A percentile compares a stretch with the other conserved stretches of the same genome.
Conservation (phyloP, 1,140 invertebrate species). For the Drosophila melanica region DNA sequence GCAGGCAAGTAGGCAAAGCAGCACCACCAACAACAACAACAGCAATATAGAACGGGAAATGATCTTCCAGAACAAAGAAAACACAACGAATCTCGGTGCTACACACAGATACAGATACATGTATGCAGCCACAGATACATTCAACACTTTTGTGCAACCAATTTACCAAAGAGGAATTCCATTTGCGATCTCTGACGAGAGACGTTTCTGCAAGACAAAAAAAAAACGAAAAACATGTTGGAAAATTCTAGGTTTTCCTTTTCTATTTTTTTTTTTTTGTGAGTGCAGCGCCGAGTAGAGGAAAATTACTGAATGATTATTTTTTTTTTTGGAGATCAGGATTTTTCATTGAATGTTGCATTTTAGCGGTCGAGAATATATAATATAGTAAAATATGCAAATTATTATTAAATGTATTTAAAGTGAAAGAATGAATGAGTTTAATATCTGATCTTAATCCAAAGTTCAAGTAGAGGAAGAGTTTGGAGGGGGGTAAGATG, state of each 20-base stretch:
- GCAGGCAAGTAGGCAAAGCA: conserved; percentile 39
- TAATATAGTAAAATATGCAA: no score
- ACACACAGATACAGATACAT: conserved; percentile 1
- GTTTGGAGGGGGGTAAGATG: no score
- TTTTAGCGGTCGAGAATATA: not conserved
- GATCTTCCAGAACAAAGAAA: conserved; percentile 19
- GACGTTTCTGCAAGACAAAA: not conserved
- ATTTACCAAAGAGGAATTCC: conserved; percentile 31
- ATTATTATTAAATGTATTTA: no score
- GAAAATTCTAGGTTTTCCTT: not conserved
- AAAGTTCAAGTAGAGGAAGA: no score
- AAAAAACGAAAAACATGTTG: not conserved
- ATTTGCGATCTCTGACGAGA: conserved; percentile 9
- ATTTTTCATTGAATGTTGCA: not conserved
- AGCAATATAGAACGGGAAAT: conserved; percentile 20
- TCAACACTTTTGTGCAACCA: conserved; percentile 21
- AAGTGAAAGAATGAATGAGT: no score
- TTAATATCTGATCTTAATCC: no score
- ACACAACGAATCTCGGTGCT: not conserved
- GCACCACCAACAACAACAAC: conserved; percentile 4
- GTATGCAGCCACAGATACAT: not conserved
- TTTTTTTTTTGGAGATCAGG: not conserved
- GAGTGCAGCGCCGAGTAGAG: not conserved
- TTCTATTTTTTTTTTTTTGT: not conserved
- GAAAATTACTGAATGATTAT: conserved; percentile 10